Base-by-base conservation (phyloP, 30 jellyfish, hydroid and myxozoan species). In the Mastigias papua region DNA sequence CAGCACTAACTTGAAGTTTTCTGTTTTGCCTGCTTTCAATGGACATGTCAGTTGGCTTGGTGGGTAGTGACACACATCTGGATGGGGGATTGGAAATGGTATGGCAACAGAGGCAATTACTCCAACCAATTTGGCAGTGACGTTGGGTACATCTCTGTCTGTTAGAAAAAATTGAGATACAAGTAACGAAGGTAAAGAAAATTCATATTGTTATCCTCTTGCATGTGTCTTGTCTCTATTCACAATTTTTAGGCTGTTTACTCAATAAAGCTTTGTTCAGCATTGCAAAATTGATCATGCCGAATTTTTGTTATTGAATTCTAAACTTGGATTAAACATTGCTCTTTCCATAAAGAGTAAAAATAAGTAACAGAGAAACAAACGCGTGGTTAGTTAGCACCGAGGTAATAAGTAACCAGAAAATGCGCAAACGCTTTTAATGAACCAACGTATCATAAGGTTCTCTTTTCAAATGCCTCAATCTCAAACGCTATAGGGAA, bases 11-110 rank as follows among this genome's bases (percentile, higher is more conserved):
- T 76, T 58, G 69, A 74, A 86, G 29, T 58, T 35, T 25, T 70
- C 84, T 69, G 62, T 69, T 32, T 34, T 22, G 67, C 85, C 89
- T 35, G 84, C 63, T 34, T 76, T 76, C 78, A 86, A 32, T 16
- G 95, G 95, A 37, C 95, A 86, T 42, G 34, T 75, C 65, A 86
- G 42, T 11, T 68, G 68, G 65, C 89, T 70, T 23, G 42, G 76
- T 48, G 84, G 76, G 64, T 51, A 82, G 60, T 35, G 46, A 82
- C 95, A 86, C 20, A 50, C 90, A 26, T 76, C 80, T 58, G 65
- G 57, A 34, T 86, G 95, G 31, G 95, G 95, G 31, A 86, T 65
- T 32, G 95, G 95, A 50, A 86, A 86, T 9, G 95, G 95, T 1
- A 86, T 32, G n/a, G 78, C 76, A 19, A 66, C 32, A 63, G 90